Percentiles rank a stretch among this genome's conserved stretches.
phyloP scores from a whole-genome alignment of 2,797 vertebrate genomes.

The Gymnoscopelus microlampas region DNA sequence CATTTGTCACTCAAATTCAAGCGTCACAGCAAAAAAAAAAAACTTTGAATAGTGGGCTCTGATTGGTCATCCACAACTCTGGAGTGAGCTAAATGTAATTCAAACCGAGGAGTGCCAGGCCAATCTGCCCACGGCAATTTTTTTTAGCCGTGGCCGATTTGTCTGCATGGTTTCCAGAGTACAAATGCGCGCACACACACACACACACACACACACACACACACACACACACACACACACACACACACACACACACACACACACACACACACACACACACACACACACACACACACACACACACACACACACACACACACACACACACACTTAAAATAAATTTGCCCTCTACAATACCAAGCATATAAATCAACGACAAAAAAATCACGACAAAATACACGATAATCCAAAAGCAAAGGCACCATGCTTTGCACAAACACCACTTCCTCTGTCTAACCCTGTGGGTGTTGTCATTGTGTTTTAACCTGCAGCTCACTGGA shows the following conservation, averaged over 20 bases:
- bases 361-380: too few species aligned
- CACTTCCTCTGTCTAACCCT: background rate
- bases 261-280: background rate
- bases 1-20: too few species aligned
- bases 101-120: too few species aligned
- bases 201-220: background rate
- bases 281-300: background rate
- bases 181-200: background rate
- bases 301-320: background rate
- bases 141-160: too few species aligned
- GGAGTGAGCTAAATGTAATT: too few species aligned
- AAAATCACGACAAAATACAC: too few species aligned
- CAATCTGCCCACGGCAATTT: too few species aligned
- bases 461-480: background rate
- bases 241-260: background rate
- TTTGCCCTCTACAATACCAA: too few species aligned
- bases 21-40: too few species aligned
- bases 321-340: background rate
- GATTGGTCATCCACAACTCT: too few species aligned
- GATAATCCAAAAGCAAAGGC: too few species aligned
- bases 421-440: background rate
- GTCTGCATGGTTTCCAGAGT: background rate
- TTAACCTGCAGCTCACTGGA: slow-evolving; percentile 58
- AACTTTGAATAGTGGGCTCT: too few species aligned
- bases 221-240: background rate